A percentile compares a stretch with the other conserved stretches of the same genome.
Evolutionary conservation across 2,113 vertebrate genomes (phyloP).

Genomic region (Gavialis gangeticus): DNA sequence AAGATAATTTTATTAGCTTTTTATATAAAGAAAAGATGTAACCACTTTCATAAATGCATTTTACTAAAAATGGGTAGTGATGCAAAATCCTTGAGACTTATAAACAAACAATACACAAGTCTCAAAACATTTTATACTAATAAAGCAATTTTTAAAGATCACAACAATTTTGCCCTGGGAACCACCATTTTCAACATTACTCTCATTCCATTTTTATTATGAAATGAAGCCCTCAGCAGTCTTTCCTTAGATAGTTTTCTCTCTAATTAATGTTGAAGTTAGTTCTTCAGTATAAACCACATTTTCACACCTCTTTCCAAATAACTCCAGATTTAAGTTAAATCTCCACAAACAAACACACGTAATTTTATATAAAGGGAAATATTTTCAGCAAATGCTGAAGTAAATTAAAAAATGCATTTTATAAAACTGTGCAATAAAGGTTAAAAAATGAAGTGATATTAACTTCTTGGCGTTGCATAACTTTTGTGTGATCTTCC

Average conservation of each 20-base stretch:
- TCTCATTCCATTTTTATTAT: not conserved
- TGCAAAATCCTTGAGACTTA: not conserved
- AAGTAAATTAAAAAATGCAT: not conserved
- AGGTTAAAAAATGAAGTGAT: not conserved
- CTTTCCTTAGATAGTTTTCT: not conserved
- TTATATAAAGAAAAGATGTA: not conserved
- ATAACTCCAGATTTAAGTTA: not conserved
- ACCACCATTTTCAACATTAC: not conserved
- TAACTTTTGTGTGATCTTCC: not conserved
- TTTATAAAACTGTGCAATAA: not conserved
- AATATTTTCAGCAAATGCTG: not conserved
- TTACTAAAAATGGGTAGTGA: not conserved
- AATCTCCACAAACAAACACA: not conserved
- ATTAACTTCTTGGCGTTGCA: not conserved
- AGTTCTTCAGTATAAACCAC: not conserved
- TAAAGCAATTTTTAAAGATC: not conserved
- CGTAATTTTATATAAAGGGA: not conserved
- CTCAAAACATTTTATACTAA: not conserved
- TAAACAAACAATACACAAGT: not conserved
- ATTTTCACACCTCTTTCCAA: not conserved
- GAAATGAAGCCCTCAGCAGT: not conserved
- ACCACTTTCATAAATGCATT: not conserved
- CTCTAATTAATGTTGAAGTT: not conserved
- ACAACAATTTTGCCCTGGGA: accelerated
- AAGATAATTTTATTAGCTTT: not conserved